phyloP scores from a whole-genome alignment of 64 coral and sea anemone genomes.

The Montipora cactus region DNA sequence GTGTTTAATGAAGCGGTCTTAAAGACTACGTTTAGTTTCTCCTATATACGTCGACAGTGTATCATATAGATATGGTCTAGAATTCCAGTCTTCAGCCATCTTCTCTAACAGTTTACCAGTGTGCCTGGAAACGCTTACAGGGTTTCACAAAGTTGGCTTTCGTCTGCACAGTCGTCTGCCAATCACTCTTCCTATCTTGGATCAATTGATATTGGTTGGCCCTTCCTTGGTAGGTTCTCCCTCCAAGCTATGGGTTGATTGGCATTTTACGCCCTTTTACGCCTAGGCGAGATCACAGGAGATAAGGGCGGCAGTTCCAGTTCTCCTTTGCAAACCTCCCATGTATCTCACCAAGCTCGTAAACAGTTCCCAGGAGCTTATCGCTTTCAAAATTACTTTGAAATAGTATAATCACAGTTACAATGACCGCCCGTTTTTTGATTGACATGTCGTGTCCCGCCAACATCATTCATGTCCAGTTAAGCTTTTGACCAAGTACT shows the following conservation, averaged over 20 bases:
- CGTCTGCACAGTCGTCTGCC: neutral
- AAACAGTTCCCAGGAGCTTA: neutral
- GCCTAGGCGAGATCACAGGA: constrained; percentile 18
- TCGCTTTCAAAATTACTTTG: neutral
- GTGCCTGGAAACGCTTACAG: neutral
- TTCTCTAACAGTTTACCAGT: neutral
- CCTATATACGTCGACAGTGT: too few species aligned
- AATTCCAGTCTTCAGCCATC: constrained; percentile 4
- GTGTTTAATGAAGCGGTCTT: too few species aligned
- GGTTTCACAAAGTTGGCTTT: neutral
- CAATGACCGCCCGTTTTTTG: neutral
- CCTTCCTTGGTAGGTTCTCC: too few species aligned
- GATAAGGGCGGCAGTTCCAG: neutral
- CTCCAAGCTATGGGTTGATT: too few species aligned
- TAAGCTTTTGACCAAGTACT: neutral
- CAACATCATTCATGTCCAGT: constrained; percentile 46
- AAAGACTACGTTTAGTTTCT: too few species aligned
- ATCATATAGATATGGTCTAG: too few species aligned
- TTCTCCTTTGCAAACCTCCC: neutral
- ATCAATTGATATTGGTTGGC: too few species aligned
- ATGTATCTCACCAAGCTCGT: constrained; percentile 28
- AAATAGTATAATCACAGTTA: neutral
- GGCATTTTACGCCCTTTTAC: constrained; percentile 3
- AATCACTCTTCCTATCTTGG: neutral
- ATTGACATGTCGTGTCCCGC: too few species aligned